Base-by-base conservation (phyloP, 2,113 vertebrate genomes). In the Callocephalon fimbriatum region DNA sequence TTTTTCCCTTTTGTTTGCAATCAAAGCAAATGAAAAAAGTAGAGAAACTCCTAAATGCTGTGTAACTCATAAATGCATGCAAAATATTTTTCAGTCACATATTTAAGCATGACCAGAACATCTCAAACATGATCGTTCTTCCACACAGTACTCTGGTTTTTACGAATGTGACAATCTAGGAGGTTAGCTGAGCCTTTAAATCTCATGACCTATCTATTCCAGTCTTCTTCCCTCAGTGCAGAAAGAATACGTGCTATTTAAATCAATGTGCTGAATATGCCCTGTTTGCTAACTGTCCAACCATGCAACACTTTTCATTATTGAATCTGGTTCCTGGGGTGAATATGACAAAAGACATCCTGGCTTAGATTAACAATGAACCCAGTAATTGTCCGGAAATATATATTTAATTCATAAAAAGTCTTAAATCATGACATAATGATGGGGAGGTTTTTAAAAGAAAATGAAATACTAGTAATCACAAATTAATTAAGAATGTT, bases 391-490 rank as follows among this genome's bases (percentile, higher is more conserved):
- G 95, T 94, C 87, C 78, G 81, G 96, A 97, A 97, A 97, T 97
- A 96, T 97, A 95, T 91, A 97, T 93, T 97, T 96, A 98, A 96
- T 96, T 97, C 93, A 97, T 89, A 97, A 96, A 97, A 97, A 59
- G 83, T 90, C 91, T 96, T 97, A 93, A 97, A 96, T 98, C 96
- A 95, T 88, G 94, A 51, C 88, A 96, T 78, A 96, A 86, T 92
- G 96, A 93, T 97, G 74, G 48, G 79, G 70, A 97, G 84, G 38
- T 90, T 93, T 96, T 96, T 90, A 96, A 97, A 95, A 94, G 87
- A 93, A 97, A 95, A 96, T 97, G 92, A 97, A 97, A 95, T 97
- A 89, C 66, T 90, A 88, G 93, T 96, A 94, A 95, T 96, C 96
- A 93, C 92, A 95, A 83, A 95, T 96, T 97, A 97, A 97, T 97